These are phyloP conservation scores for Hirtodrosophila histrioides DNA, from an alignment of 2,888 invertebrate species.

Conservation along the genomic window DNA sequence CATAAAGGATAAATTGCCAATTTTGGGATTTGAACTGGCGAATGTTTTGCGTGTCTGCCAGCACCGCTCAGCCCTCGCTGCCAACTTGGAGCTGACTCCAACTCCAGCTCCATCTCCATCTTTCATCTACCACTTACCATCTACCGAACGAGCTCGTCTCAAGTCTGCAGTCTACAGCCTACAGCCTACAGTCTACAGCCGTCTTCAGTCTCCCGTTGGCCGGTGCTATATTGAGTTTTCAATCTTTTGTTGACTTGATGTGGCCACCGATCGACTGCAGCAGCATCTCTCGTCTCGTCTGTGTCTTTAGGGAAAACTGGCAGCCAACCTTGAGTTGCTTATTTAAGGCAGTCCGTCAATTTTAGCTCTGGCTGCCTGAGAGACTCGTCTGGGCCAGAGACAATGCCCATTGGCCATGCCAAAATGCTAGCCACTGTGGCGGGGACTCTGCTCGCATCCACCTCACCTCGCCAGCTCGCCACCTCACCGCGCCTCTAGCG, in stretches of 20 bases:
- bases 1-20: constrained; percentile 83
- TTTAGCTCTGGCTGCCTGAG: constrained; percentile 35
- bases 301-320: constrained; percentile 80
- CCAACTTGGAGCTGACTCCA: constrained; percentile 12
- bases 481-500: not conserved
- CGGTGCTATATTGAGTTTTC: constrained; percentile 82
- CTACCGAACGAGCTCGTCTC: constrained; percentile 25
- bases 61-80: constrained; percentile 9
- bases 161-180: constrained; percentile 11
- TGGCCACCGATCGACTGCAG: constrained; percentile 75
- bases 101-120: constrained; percentile 44
- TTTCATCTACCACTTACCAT: constrained; percentile 58
- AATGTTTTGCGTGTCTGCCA: constrained; percentile 77
- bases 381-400: constrained; percentile 44
- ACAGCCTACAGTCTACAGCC: not conserved
- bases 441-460: constrained; percentile 29
- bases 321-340: constrained; percentile 80
- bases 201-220: constrained; percentile 36
- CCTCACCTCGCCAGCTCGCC: not conserved
- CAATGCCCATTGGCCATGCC: constrained; percentile 69
- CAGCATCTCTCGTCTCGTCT: constrained; percentile 22
- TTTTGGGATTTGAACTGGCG: constrained; percentile 81
- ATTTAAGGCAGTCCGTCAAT: constrained; percentile 80
- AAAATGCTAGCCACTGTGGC: constrained; percentile 79
- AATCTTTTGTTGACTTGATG: constrained; percentile 81